phyloP scores from a whole-genome alignment of 1,140 invertebrate species.

The Monomorium pharaonis region DNA sequence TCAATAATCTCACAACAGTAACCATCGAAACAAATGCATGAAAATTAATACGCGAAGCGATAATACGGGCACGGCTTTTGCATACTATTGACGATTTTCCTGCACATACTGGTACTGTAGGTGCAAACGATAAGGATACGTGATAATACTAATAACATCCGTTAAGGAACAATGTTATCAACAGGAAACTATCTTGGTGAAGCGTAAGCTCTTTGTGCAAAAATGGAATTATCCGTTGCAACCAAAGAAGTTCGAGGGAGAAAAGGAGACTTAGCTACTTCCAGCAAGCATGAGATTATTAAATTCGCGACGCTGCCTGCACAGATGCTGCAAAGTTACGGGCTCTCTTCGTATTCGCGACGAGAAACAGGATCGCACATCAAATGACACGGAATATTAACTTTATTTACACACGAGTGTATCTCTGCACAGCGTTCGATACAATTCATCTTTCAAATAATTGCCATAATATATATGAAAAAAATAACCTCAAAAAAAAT shows the following conservation, averaged over 20 bases:
- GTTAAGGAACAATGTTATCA: slow-evolving; percentile 33
- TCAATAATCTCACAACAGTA: neutral
- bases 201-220: slow-evolving; percentile 39
- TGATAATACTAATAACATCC: slow-evolving; percentile 36
- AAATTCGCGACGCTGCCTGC: slow-evolving; percentile 33
- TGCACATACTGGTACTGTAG: neutral
- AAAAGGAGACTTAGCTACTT: slow-evolving; percentile 20
- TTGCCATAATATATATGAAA: too few relatives aligned
- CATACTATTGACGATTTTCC: slow-evolving; percentile 1
- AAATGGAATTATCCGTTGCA: slow-evolving; percentile 34
- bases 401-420: neutral
- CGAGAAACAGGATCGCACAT: slow-evolving; percentile 19
- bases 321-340: slow-evolving; percentile 45
- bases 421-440: neutral
- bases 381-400: slow-evolving; percentile 8
- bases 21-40: slow-evolving; percentile 34
- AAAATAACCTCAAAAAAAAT: neutral
- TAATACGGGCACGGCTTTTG: slow-evolving; percentile 5
- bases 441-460: slow-evolving; percentile 9
- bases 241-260: neutral
- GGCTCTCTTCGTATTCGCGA: neutral
- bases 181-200: slow-evolving; percentile 22
- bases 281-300: slow-evolving; percentile 49
- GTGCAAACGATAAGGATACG: slow-evolving; percentile 4
- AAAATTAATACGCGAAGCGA: slow-evolving; percentile 33